These are phyloP conservation scores for Sebastes reedi DNA, from an alignment of 2,797 vertebrate genomes.

Conservation along the genomic window DNA sequence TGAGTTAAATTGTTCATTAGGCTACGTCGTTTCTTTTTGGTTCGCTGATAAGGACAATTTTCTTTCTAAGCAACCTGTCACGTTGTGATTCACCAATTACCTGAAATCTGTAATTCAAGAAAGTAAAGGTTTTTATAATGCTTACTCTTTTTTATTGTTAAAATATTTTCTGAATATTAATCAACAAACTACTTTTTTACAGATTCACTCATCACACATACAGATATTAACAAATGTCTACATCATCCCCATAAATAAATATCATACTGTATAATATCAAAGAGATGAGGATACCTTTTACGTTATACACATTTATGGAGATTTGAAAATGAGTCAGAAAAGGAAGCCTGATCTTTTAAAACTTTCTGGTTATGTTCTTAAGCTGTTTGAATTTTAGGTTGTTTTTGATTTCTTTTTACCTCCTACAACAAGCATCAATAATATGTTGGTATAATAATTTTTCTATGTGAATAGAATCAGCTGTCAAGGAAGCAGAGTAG, in stretches of 20 bases:
- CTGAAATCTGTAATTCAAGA: not conserved
- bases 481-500: no score
- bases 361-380: not conserved
- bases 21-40: not conserved
- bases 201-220: not conserved
- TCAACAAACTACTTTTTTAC: not conserved
- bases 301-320: no score
- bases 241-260: no score
- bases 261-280: not conserved
- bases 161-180: not conserved
- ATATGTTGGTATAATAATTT: no score
- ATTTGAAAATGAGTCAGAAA: not conserved
- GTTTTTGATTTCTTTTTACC: no score
- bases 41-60: not conserved
- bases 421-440: no score
- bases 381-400: not conserved
- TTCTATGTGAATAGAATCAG: no score
- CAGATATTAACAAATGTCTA: not conserved
- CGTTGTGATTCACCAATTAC: no score
- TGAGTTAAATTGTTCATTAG: not conserved
- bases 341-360: not conserved
- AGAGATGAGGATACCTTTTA: not conserved
- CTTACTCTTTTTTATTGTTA: not conserved
- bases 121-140: not conserved
- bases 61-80: no score